phyloP scores from a whole-genome alignment of 2,888 invertebrate genomes.

The Tetragnatha montana region DNA sequence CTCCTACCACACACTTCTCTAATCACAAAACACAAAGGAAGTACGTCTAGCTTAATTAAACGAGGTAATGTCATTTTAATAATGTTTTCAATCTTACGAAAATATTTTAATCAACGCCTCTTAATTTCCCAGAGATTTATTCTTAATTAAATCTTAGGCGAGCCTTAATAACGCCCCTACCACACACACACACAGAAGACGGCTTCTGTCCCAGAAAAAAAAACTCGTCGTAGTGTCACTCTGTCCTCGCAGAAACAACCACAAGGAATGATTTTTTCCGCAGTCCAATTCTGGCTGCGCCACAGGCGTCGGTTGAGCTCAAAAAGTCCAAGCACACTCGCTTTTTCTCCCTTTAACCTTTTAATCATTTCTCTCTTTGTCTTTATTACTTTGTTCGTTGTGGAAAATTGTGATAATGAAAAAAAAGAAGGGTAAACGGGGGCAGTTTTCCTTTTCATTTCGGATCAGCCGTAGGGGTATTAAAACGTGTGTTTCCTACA shows the following conservation, averaged over 20 bases:
- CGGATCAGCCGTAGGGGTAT: constrained; percentile 5
- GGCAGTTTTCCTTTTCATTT: constrained; percentile 11
- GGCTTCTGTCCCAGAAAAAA: background rate
- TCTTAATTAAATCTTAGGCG: constrained; percentile 38
- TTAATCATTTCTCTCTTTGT: background rate
- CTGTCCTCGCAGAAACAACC: background rate
- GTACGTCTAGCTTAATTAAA: constrained; percentile 23
- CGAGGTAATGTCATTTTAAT: constrained; percentile 41
- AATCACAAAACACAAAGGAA: too few species aligned
- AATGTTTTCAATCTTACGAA: constrained; percentile 50
- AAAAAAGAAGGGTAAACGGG: background rate
- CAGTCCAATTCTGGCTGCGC: background rate
- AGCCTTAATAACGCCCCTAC: constrained; percentile 18
- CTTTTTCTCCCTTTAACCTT: background rate
- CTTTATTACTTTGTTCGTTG: background rate
- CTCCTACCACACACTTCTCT: too few species aligned
- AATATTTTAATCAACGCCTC: constrained; percentile 52
- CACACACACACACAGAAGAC: background rate
- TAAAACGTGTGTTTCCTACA: constrained; percentile 8
- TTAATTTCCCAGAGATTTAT: constrained; percentile 38
- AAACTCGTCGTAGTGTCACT: background rate
- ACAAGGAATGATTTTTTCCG: constrained; percentile 1
- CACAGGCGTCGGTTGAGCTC: background rate
- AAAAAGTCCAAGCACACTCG: background rate
- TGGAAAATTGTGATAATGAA: background rate